Base-by-base conservation (phyloP, 2,888 invertebrate species). In the Caenorhabditis sinica region DNA sequence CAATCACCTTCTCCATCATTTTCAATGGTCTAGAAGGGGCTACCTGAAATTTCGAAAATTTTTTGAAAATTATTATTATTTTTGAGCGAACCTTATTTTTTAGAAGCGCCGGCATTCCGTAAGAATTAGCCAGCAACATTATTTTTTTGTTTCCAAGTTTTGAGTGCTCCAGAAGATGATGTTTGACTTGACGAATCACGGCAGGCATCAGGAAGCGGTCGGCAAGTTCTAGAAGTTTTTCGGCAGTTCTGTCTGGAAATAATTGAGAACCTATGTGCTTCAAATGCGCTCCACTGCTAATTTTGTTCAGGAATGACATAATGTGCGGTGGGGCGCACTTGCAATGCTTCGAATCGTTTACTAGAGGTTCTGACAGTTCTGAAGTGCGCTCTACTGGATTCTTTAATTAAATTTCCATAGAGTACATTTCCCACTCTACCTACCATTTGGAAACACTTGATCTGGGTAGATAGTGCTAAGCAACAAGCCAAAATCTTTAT, bases 181-280 rank as follows among this genome's bases (percentile, higher is more conserved):
- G n/a, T 28, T 65, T 28, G 17, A 65, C 28, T 4, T 6, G 2
- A 8, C 28, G 15, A 17, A 28, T 45, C 3, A 45, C 65, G 0
- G 45, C 13, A 8, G 28, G 45, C 13, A 45, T 25, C 15, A 28
- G 15, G 45, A 65, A 65, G 13, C 65, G 65, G 17, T 45, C 28
- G 1, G 65, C 65, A 5, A 66, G 15, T n/a, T 66, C 30, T 0
- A 66, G 66, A 49, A 66, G 49, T 15, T 66, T 66, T n/a, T 66
- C 66, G n/a, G 20, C n/a, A n/a, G 45, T 66, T 6, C 20, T 30
- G n/a, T 66, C 66, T 66, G 66, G n/a, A n/a, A n/a, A n/a, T n/a
- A n/a, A n/a, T n/a, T n/a, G 4, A 49, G 49, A 30, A 23, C 28
- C 15, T 0, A 1, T 4, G 5, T 45, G 13, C 0, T 4, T 23